phyloP scores from a whole-genome alignment of 1,140 invertebrate species.

The Drosophila biarmipes region DNA sequence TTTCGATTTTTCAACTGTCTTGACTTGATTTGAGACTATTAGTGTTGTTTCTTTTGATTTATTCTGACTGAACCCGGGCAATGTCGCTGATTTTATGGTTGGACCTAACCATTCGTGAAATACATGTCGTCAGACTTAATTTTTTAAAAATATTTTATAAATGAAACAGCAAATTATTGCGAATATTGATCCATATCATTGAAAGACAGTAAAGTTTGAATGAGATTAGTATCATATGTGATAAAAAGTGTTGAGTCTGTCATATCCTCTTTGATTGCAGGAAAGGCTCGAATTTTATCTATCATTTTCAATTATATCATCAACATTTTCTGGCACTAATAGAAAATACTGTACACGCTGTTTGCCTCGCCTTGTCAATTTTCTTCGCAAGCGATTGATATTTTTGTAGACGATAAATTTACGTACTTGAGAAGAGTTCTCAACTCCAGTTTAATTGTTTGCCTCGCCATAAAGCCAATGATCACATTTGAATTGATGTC shows the following conservation, averaged over 20 bases:
- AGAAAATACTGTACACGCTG: too few relatives aligned
- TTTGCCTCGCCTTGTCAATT: too few relatives aligned
- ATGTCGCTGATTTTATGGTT: slow-evolving; percentile 10
- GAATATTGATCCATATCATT: slow-evolving; percentile 13
- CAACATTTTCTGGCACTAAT: not conserved
- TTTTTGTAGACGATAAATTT: slow-evolving; percentile 8
- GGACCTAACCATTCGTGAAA: slow-evolving; percentile 18
- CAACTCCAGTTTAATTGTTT: slow-evolving; percentile 14
- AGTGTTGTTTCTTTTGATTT: slow-evolving; percentile 17
- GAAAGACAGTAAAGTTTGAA: slow-evolving; percentile 5
- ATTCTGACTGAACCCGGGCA: slow-evolving; percentile 3
- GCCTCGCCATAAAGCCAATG: slow-evolving; percentile 8
- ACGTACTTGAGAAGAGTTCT: not conserved
- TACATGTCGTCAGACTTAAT: not conserved
- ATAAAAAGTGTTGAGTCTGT: slow-evolving; percentile 11
- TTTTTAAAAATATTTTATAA: slow-evolving; percentile 11
- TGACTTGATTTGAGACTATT: slow-evolving; percentile 7
- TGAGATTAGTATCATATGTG: slow-evolving; percentile 20
- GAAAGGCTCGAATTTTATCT: not conserved
- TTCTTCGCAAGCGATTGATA: slow-evolving; percentile 11
- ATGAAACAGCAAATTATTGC: slow-evolving; percentile 18
- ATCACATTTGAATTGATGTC: not conserved
- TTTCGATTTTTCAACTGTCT: slow-evolving; percentile 2
- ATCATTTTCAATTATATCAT: slow-evolving; percentile 15
- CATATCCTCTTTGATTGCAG: slow-evolving; percentile 12